Evolutionary conservation across 2,888 invertebrate species (phyloP), one percentile per base, ranked within the genome.

Genomic region (Athetis lepigone): DNA sequence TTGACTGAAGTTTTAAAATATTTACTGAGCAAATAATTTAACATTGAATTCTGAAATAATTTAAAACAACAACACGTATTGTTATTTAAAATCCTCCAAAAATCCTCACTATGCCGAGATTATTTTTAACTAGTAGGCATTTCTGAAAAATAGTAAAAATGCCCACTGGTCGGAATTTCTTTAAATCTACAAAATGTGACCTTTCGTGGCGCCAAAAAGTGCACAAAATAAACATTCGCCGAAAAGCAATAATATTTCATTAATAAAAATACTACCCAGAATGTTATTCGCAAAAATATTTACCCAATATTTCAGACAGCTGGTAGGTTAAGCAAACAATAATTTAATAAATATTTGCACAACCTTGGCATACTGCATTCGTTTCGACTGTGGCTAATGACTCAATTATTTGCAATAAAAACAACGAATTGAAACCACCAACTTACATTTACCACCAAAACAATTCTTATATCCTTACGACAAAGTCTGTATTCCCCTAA

Each of bases 351-450:
- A 72, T 52, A 73, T 73, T 65, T 73, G 19, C n/a, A 23, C 73
- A 39, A 75, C 50, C 67, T 62, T 63, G 50, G 6, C 55, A 27
- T 55, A 73, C 77, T 77, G 77, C 46, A 61, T 63, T 50, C 13
- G 16, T 8, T 46, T 39, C 13, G 5, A 33, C 76, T 68, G 45
- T 75, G 81, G 8, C 65, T 52, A 47, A 45, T 55, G 52, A 56
- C 33, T 71, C 60, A 70, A 81, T 75, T 81, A 61, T 59, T 61
- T 42, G 76, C 68, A 81, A 68, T 79, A 70, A 70, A 74, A 71
- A 66, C 56, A 64, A 49, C 19, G 16, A 68, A 70, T 68, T 63
- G 51, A 45, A 59, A 56, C 59, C 29, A 67, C 78, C 54, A 50
- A 37, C 11, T 59, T 40, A 51, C 8, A 21, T 37, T 42, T 60